Conservation (phyloP, 2,113 vertebrate genomes). For the Bubo scandiacus region DNA sequence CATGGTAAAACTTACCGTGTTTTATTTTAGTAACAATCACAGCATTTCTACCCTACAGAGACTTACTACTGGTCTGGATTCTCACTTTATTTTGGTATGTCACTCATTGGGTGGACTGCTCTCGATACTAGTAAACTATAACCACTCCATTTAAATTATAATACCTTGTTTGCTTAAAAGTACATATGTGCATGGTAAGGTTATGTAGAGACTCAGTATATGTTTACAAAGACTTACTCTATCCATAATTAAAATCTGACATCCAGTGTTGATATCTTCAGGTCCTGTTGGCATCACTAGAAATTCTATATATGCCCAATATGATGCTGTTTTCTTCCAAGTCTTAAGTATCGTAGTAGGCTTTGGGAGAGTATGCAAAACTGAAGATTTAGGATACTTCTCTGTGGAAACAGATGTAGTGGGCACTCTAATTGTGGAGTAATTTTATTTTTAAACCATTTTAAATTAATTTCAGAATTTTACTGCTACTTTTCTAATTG, state of each 20-base stretch:
- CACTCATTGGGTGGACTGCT: constrained; percentile 15
- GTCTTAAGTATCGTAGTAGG: not conserved
- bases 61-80: not conserved
- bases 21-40: not conserved
- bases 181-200: not conserved
- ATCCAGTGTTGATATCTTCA: not conserved
- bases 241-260: not conserved
- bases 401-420: not conserved
- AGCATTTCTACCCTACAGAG: not conserved
- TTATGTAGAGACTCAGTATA: not conserved
- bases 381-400: not conserved
- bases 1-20: not conserved
- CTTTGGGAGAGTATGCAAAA: not conserved
- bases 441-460: not conserved
- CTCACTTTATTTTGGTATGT: constrained; percentile 55
- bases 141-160: constrained; percentile 22
- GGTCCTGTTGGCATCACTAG: not conserved
- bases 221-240: not conserved
- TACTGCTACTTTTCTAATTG: not conserved
- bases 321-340: not conserved
- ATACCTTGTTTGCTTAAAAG: constrained; percentile 5
- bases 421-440: not conserved
- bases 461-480: not conserved
- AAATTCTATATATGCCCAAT: not conserved
- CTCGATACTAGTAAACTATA: not conserved